phyloP scores from a whole-genome alignment of 2,888 invertebrate species.

The Clusia tigrina region DNA sequence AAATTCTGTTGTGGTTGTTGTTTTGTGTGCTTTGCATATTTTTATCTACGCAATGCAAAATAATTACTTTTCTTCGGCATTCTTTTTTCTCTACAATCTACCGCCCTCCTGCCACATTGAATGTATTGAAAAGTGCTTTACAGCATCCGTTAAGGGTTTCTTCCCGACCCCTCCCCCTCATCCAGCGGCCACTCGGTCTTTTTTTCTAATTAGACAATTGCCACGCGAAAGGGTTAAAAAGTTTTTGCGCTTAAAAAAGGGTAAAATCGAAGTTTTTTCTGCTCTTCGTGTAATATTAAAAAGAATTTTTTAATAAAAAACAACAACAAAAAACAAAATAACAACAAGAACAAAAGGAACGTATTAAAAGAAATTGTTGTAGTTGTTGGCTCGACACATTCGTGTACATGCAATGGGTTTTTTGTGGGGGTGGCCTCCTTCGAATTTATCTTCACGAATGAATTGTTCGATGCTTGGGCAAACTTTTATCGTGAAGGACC shows the following conservation, averaged over 20 bases:
- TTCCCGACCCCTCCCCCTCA: background rate
- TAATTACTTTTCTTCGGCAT: constrained; percentile 56
- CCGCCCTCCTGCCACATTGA: constrained; percentile 3
- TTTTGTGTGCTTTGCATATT: constrained; percentile 46
- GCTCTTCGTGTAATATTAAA: too few species aligned
- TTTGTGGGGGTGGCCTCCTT: too few species aligned
- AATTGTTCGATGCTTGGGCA: too few species aligned
- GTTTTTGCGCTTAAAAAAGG: constrained; percentile 39
- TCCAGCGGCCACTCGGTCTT: background rate
- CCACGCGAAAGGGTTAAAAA: constrained; percentile 48
- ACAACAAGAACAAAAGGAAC: too few species aligned
- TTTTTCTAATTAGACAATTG: constrained; percentile 50
- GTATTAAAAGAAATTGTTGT: too few species aligned
- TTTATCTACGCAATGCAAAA: constrained; percentile 56
- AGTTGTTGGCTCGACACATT: too few species aligned
- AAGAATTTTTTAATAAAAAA: too few species aligned
- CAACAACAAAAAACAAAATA: too few species aligned
- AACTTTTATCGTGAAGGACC: too few species aligned
- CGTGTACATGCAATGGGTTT: too few species aligned
- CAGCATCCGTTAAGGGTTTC: background rate
- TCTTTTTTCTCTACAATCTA: constrained; percentile 27
- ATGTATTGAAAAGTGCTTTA: constrained; percentile 9
- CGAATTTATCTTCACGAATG: too few species aligned
- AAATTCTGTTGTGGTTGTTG: background rate
- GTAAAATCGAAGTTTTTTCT: too few species aligned